Percentiles rank a stretch among this genome's conserved stretches.
phyloP scores from a whole-genome alignment of 2,113 vertebrate species.

The Patagioenas fasciata region DNA sequence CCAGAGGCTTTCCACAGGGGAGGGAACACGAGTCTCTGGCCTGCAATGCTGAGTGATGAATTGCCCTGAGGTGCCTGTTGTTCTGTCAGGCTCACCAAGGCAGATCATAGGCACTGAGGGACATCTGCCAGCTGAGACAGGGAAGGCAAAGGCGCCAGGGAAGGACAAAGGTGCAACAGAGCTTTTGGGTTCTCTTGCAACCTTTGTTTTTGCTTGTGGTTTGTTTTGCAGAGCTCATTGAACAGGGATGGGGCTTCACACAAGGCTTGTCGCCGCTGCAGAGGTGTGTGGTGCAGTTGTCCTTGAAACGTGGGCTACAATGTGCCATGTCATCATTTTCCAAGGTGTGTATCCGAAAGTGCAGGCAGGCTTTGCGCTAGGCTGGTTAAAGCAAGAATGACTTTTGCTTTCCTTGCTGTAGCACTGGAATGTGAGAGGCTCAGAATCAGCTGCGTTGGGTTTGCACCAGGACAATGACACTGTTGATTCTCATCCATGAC shows the following conservation, averaged over 20 bases:
- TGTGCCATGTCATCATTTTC: background rate
- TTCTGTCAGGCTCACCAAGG: background rate
- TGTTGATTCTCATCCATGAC: background rate
- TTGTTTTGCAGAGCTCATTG: background rate
- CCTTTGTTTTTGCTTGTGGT: background rate
- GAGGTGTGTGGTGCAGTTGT: background rate
- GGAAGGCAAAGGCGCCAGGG: too few species aligned
- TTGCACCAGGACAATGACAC: background rate
- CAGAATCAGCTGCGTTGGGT: background rate
- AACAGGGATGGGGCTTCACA: background rate
- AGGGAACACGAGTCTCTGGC: background rate
- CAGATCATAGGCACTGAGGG: background rate
- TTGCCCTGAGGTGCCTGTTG: background rate
- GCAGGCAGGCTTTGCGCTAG: background rate
- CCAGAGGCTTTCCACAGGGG: background rate
- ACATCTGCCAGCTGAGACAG: background rate
- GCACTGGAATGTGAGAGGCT: background rate
- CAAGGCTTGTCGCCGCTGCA: background rate
- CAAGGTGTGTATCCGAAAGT: background rate
- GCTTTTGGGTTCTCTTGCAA: background rate
- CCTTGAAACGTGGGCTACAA: background rate
- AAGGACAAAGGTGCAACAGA: background rate
- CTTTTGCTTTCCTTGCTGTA: constrained; percentile 15
- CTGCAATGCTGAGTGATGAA: background rate
- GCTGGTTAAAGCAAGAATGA: background rate